These are phyloP conservation scores for Muscicapa comitata DNA, from an alignment of 2,797 vertebrate genomes.

Conservation along the genomic window DNA sequence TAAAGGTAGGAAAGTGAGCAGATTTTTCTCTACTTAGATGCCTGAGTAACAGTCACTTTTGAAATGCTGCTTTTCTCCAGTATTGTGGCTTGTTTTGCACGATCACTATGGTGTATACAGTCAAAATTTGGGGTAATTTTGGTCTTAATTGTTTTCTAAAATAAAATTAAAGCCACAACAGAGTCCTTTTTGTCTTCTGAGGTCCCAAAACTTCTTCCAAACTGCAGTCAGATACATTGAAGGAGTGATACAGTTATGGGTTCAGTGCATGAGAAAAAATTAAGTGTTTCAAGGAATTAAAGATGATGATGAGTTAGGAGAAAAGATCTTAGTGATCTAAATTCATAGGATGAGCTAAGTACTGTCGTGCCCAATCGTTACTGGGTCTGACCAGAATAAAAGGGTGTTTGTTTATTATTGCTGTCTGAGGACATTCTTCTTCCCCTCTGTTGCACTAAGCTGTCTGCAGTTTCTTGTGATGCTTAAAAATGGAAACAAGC, in stretches of 20 bases:
- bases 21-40: not conserved
- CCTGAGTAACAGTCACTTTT: not conserved
- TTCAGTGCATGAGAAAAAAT: not conserved
- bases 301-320: not conserved
- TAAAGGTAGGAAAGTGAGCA: not conserved
- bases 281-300: not conserved
- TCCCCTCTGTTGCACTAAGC: conserved; percentile 14
- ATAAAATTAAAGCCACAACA: not conserved
- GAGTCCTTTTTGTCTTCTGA: not conserved
- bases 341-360: conserved; percentile 20
- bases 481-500: conserved; percentile 28
- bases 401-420: conserved; percentile 43
- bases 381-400: conserved; percentile 45
- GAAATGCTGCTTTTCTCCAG: not conserved
- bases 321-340: conserved; percentile 19
- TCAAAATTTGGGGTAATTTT: not conserved
- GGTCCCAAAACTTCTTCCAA: not conserved
- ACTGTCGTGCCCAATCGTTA: not conserved
- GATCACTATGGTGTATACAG: not conserved
- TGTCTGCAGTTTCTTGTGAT: not conserved
- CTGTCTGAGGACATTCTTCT: conserved; percentile 32
- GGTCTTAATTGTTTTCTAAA: not conserved
- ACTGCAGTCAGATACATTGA: not conserved
- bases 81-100: not conserved
- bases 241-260: not conserved